Evolutionary conservation across 2,888 invertebrate genomes (phyloP).

Genomic region (Kuschelorhynchus macadamiae): DNA sequence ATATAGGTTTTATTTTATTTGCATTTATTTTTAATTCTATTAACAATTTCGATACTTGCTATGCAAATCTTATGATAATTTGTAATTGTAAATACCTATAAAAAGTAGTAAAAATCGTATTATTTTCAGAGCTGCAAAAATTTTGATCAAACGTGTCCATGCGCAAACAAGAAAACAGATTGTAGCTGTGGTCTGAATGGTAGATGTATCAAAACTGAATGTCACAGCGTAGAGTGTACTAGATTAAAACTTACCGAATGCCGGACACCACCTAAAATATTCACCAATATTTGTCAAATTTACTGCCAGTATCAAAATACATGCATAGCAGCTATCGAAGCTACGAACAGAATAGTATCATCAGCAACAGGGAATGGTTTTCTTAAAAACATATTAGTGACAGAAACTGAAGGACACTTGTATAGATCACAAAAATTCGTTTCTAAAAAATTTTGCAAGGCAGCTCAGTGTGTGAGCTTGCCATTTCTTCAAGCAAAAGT

Average conservation of each 20-base stretch:
- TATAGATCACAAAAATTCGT: neutral
- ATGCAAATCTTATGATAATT: too few relatives aligned
- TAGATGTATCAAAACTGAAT: constrained; percentile 68
- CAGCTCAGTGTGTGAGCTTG: constrained; percentile 17
- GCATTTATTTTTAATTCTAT: too few relatives aligned
- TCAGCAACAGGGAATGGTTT: neutral
- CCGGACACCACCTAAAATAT: constrained; percentile 61
- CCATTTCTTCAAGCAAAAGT: constrained; percentile 15
- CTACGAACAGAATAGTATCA: constrained; percentile 4
- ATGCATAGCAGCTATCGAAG: constrained; percentile 25
- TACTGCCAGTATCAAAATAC: constrained; percentile 50
- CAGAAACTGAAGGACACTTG: neutral
- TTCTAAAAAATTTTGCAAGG: constrained; percentile 10
- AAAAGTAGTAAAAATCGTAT: neutral
- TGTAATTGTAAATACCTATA: too few relatives aligned
- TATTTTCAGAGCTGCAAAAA: constrained; percentile 67
- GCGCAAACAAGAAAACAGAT: constrained; percentile 54
- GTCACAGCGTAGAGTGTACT: constrained; percentile 71
- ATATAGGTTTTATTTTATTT: too few relatives aligned
- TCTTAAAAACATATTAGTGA: neutral
- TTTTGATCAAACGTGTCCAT: constrained; percentile 66
- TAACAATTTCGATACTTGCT: too few relatives aligned
- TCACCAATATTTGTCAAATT: constrained; percentile 40
- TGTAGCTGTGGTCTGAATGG: constrained; percentile 71
- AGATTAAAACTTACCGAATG: constrained; percentile 69